These are phyloP conservation scores for Pocillopora verrucosa DNA, from an alignment of 64 coral and sea anemone genomes.

Conservation along the genomic window DNA sequence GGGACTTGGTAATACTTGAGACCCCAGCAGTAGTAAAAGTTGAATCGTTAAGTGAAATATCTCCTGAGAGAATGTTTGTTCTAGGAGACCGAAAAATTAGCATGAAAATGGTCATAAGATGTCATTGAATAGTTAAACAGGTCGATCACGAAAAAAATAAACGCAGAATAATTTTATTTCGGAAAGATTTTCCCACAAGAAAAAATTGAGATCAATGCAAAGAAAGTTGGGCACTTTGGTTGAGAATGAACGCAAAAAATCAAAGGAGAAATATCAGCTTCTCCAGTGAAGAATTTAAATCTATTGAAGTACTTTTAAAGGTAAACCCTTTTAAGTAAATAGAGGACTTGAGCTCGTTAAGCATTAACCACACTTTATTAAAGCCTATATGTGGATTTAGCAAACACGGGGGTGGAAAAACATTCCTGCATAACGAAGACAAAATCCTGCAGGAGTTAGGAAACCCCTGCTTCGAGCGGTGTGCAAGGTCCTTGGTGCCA, in stretches of 20 bases:
- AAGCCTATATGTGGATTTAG: neutral
- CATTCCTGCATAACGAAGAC: constrained; percentile 34
- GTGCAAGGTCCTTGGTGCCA: neutral
- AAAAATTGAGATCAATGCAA: neutral
- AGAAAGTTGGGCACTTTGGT: neutral
- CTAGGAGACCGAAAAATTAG: neutral
- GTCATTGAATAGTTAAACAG: neutral
- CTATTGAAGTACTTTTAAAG: neutral
- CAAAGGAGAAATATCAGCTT: neutral
- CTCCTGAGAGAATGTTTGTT: neutral
- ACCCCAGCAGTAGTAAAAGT: neutral
- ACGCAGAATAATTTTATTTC: neutral
- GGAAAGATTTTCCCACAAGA: neutral
- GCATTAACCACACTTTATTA: constrained; percentile 2
- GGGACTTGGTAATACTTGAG: neutral
- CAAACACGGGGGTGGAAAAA: constrained; percentile 32
- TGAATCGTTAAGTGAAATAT: neutral
- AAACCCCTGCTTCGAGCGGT: neutral
- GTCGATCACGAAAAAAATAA: neutral
- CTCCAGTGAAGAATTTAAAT: neutral
- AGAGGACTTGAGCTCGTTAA: constrained; percentile 8
- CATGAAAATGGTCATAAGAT: neutral
- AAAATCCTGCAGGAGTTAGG: neutral
- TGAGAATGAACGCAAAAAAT: neutral
- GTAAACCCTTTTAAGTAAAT: constrained; percentile 6